phyloP scores from a whole-genome alignment of 2,113 vertebrate genomes.

The Trochalopteron elliotii region DNA sequence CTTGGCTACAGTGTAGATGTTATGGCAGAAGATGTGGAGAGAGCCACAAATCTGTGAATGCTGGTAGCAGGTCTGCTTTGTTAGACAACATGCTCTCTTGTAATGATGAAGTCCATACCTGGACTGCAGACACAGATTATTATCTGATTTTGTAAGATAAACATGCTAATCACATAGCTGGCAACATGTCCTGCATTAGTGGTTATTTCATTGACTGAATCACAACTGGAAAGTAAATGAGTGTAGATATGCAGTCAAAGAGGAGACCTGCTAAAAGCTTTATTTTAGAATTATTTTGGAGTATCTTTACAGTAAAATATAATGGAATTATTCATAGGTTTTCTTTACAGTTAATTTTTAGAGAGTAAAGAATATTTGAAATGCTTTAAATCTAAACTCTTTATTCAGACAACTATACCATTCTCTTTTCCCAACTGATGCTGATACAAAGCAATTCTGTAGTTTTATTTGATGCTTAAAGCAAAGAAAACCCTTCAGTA shows the following conservation, averaged over 20 bases:
- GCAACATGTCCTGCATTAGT: neutral
- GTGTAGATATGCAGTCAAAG: neutral
- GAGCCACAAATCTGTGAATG: neutral
- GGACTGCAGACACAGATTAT: neutral
- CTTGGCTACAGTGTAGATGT: neutral
- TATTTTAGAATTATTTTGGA: neutral
- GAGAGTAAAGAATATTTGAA: neutral
- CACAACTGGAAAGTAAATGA: neutral
- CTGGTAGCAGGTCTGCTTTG: neutral
- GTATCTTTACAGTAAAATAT: neutral
- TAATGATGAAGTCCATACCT: neutral
- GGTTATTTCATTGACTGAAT: neutral
- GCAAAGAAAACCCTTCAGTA: neutral
- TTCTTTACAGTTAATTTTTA: neutral
- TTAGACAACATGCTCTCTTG: rapidly evolving
- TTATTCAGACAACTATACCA: neutral
- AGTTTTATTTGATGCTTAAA: neutral
- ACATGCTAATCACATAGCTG: neutral
- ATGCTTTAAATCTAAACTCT: neutral
- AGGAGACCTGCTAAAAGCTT: neutral
- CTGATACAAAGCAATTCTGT: neutral
- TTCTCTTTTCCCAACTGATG: neutral
- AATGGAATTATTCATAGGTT: neutral
- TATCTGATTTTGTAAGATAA: neutral
- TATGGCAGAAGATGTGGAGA: neutral